A percentile compares a stretch with the other conserved stretches of the same genome.
These are phyloP conservation scores for Phoxinus dragarum DNA, from an alignment of 2,797 vertebrate species.

Conservation along the genomic window DNA sequence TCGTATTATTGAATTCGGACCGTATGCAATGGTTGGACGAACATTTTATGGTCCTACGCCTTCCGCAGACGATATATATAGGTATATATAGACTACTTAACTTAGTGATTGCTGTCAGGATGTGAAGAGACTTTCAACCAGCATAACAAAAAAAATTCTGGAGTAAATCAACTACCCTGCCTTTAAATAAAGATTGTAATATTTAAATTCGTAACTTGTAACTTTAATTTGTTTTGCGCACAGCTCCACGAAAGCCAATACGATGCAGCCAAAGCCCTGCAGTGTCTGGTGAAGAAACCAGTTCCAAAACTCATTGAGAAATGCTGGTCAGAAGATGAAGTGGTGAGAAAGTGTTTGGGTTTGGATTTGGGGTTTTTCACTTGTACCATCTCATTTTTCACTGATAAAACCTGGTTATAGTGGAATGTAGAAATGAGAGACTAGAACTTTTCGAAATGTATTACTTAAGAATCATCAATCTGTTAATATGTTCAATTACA, in stretches of 20 bases:
- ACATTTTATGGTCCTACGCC: too few relatives aligned
- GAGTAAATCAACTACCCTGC: too few relatives aligned
- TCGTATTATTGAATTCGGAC: too few relatives aligned
- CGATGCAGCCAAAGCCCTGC: conserved; percentile 96
- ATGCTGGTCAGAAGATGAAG: conserved; percentile 98
- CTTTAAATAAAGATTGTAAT: neutral
- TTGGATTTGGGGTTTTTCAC: neutral
- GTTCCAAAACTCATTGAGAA: conserved; percentile 98
- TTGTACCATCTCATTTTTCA: neutral
- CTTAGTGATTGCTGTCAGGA: too few relatives aligned
- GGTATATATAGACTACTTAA: too few relatives aligned
- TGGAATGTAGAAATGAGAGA: neutral
- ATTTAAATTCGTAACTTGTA: neutral
- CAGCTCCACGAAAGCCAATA: conserved; percentile 98
- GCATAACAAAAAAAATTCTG: too few relatives aligned
- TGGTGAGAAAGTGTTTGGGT: conserved; percentile 77
- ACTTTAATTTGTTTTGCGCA: neutral
- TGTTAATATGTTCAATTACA: conserved; percentile 63
- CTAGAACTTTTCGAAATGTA: neutral
- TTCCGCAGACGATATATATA: too few relatives aligned
- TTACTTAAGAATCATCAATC: neutral
- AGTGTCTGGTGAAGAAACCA: conserved; percentile 98
- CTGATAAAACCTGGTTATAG: neutral
- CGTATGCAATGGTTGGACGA: too few relatives aligned
- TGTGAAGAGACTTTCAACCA: too few relatives aligned